These are phyloP conservation scores for Acipenser oxyrinchus DNA, from an alignment of 2,797 vertebrate species.

Conservation along the genomic window DNA sequence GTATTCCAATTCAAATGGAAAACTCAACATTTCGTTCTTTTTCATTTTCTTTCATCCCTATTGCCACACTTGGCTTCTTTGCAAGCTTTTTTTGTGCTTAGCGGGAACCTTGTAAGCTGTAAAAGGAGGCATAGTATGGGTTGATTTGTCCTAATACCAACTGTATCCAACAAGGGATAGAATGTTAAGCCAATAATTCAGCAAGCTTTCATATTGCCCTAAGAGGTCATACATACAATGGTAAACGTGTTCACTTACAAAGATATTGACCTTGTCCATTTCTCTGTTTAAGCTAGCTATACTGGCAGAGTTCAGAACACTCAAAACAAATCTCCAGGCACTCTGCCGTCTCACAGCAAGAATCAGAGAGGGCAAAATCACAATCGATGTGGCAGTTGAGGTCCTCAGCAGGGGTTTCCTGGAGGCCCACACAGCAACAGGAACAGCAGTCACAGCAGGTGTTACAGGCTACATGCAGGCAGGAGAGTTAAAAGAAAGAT, in stretches of 20 bases:
- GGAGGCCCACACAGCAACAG: conserved; percentile 38
- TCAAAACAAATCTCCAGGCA: conserved; percentile 60
- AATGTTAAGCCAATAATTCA: conserved; percentile 1
- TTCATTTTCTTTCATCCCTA: too few relatives aligned
- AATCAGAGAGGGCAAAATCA: conserved; percentile 49
- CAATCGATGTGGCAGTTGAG: conserved; percentile 57
- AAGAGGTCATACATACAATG: conserved; percentile 20
- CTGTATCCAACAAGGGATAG: too few relatives aligned
- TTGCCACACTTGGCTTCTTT: conserved; percentile 14
- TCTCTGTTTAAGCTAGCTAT: conserved; percentile 48
- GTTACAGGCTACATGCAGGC: conserved; percentile 29
- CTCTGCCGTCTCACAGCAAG: conserved; percentile 51
- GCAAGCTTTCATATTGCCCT: conserved; percentile 6
- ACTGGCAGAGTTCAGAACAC: conserved; percentile 49
- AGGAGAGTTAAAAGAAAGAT: background rate
- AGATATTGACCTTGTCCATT: conserved; percentile 37
- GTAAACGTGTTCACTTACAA: conserved; percentile 40
- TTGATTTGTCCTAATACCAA: too few relatives aligned
- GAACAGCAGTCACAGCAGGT: conserved; percentile 51
- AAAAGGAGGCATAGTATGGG: too few relatives aligned
- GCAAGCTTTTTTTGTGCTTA: too few relatives aligned
- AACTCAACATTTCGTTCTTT: too few relatives aligned
- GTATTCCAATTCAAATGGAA: conserved; percentile 13
- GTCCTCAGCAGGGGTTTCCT: conserved; percentile 46
- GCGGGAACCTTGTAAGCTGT: too few relatives aligned